phyloP scores from a whole-genome alignment of 2,113 vertebrate species.

The Vombatus ursinus region DNA sequence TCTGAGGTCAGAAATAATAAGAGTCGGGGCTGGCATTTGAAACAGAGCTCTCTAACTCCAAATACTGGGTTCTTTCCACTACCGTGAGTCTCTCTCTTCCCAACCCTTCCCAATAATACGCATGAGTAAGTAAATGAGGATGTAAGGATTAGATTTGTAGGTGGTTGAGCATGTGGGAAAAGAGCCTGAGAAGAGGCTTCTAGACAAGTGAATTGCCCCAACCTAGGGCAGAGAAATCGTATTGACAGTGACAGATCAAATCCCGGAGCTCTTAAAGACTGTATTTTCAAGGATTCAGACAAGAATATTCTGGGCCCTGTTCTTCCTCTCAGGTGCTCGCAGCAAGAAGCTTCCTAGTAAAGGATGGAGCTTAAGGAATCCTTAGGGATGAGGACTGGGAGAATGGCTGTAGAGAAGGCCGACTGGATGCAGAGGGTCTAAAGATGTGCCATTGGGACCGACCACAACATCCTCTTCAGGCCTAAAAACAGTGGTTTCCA shows the following conservation, averaged over 20 bases:
- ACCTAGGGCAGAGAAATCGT: not conserved
- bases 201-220: not conserved
- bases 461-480: not conserved
- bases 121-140: not conserved
- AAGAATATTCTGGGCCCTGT: not conserved
- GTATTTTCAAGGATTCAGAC: not conserved
- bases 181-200: not conserved
- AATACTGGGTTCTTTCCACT: not conserved
- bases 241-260: not conserved
- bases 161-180: not conserved
- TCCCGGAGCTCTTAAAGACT: not conserved
- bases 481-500: not conserved
- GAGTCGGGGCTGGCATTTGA: not conserved
- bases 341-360: not conserved
- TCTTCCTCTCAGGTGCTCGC: not conserved
- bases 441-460: not conserved
- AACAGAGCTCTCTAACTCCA: not conserved
- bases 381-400: not conserved
- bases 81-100: not conserved
- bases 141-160: not conserved
- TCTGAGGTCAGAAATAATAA: not conserved
- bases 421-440: not conserved
- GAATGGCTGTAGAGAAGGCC: not conserved
- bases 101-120: not conserved
- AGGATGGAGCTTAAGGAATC: not conserved